Evolutionary conservation across 2,888 invertebrate species (phyloP).

Genomic region (Blera fallax): DNA sequence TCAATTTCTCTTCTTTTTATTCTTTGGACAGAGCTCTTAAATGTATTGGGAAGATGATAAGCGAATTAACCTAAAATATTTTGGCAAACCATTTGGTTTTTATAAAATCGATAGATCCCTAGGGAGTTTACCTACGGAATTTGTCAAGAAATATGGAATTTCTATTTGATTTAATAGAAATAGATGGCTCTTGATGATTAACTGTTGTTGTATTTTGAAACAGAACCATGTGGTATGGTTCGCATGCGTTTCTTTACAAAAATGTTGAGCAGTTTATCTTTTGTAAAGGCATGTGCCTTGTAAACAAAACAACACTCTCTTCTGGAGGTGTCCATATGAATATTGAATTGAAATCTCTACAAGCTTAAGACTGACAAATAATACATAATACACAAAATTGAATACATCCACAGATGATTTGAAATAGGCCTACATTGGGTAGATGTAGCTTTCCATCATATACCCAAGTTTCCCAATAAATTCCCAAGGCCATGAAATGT

Average conservation of each 20-base stretch:
- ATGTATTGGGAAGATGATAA: not conserved
- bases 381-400: too few species aligned
- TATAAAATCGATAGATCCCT: conserved; percentile 66
- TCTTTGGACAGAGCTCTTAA: not conserved
- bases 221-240: not conserved
- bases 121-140: conserved; percentile 17
- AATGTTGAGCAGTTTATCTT: too few species aligned
- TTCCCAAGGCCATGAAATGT: too few species aligned
- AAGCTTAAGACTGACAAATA: too few species aligned
- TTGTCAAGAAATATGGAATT: conserved; percentile 7
- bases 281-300: too few species aligned
- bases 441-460: too few species aligned
- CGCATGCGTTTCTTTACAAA: not conserved
- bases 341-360: too few species aligned
- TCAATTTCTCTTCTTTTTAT: conserved; percentile 30
- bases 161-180: not conserved
- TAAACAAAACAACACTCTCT: too few species aligned
- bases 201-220: not conserved
- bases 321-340: too few species aligned
- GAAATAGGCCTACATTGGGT: too few species aligned
- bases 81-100: conserved; percentile 55
- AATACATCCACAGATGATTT: too few species aligned
- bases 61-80: conserved; percentile 63
- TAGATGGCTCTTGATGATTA: not conserved
- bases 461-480: too few species aligned